Evolutionary conservation across 2,888 invertebrate genomes (phyloP).

Genomic region (Anoplius nigerrimus): DNA sequence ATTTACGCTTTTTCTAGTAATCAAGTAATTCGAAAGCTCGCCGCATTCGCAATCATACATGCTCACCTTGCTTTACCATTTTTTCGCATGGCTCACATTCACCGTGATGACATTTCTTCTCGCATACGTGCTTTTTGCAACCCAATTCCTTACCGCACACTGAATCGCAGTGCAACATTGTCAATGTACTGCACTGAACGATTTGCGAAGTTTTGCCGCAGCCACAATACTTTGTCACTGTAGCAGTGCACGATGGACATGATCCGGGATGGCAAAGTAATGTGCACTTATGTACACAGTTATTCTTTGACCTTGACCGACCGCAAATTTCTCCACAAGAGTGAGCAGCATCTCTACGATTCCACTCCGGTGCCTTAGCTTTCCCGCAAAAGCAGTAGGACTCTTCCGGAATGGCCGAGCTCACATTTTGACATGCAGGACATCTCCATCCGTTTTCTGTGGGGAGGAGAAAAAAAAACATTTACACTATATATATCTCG

Average conservation of each 20-base stretch:
- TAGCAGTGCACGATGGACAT: conserved; percentile 91
- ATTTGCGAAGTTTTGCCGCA: conserved; percentile 84
- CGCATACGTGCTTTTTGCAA: conserved; percentile 87
- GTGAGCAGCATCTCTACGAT: conserved; percentile 88
- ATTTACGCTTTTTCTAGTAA: not conserved
- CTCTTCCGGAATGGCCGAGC: conserved; percentile 83
- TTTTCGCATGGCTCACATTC: conserved; percentile 84
- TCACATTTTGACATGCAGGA: conserved; percentile 94
- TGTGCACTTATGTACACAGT: conserved; percentile 78
- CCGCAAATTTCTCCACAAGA: conserved; percentile 93
- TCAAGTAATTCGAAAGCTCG: conserved; percentile 10
- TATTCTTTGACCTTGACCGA: conserved; percentile 75
- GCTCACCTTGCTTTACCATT: conserved; percentile 80
- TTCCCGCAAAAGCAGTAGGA: conserved; percentile 96
- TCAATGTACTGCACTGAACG: conserved; percentile 84
- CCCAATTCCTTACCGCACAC: conserved; percentile 84
- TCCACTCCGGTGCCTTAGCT: conserved; percentile 83
- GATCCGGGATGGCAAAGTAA: conserved; percentile 92
- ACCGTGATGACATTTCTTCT: conserved; percentile 86
- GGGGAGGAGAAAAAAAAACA: too few species aligned
- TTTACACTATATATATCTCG: not conserved
- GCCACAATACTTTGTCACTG: conserved; percentile 84
- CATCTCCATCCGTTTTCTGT: conserved; percentile 93
- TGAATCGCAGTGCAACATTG: conserved; percentile 84
- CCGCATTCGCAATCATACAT: not conserved